Percentiles rank a stretch among this genome's conserved stretches.
phyloP scores from a whole-genome alignment of 2,797 vertebrate genomes.

The Huso huso region DNA sequence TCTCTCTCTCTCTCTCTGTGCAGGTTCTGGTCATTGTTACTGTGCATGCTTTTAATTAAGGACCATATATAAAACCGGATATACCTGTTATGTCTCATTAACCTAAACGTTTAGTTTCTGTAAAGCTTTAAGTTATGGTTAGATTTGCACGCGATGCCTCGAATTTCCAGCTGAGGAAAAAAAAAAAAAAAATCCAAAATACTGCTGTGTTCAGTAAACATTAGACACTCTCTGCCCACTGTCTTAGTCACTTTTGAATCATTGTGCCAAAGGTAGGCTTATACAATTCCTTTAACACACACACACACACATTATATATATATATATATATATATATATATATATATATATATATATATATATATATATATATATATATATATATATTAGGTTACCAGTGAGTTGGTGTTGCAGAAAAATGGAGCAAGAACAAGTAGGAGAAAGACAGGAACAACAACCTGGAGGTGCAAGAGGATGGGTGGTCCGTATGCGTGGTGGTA shows the following conservation, averaged over 20 bases:
- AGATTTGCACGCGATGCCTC: slow-evolving; percentile 66
- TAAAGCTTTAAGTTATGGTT: slow-evolving; percentile 63
- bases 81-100: slow-evolving; percentile 73
- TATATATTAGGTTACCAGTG: not conserved
- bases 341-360: not conserved
- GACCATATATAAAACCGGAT: slow-evolving; percentile 57
- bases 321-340: not conserved
- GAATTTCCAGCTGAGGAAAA: slow-evolving; percentile 35
- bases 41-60: slow-evolving; percentile 54
- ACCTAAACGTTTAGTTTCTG: slow-evolving; percentile 59
- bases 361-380: too few species aligned
- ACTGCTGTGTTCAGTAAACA: too few species aligned
- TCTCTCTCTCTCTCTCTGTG: slow-evolving; percentile 17
- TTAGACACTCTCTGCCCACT: too few species aligned
- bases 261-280: too few species aligned
- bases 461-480: too few species aligned
- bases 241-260: too few species aligned
- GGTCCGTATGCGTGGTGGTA: too few species aligned
- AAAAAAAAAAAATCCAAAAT: too few species aligned
- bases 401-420: too few species aligned
- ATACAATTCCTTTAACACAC: not conserved
- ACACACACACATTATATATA: not conserved
- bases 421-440: too few species aligned
- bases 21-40: slow-evolving; percentile 52
- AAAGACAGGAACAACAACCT: too few species aligned